Percentiles rank a stretch among this genome's conserved stretches.
Conservation (phyloP, 2,797 vertebrate species). For the Propithecus deckenii region DNA sequence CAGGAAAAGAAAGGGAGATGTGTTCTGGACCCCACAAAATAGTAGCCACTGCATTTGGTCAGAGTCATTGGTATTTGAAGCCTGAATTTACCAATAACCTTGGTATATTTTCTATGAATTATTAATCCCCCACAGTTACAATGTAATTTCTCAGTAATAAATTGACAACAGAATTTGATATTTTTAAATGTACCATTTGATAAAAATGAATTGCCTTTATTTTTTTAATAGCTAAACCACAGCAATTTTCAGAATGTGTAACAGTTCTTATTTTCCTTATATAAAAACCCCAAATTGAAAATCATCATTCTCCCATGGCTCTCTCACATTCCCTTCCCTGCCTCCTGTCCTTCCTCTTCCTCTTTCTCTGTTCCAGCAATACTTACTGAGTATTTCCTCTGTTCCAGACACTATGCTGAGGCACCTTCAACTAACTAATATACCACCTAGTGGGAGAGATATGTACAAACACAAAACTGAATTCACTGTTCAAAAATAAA, state of each 20-base stretch:
- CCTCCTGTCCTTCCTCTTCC: fast-evolving
- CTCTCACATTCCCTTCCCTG: background rate
- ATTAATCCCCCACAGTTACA: background rate
- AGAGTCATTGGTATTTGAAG: background rate
- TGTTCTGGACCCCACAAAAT: background rate
- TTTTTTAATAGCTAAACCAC: background rate
- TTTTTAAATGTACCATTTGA: background rate
- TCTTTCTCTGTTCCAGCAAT: background rate
- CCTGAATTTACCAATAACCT: background rate
- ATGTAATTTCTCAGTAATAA: background rate
- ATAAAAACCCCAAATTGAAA: background rate
- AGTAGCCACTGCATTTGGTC: background rate
- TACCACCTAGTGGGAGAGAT: background rate
- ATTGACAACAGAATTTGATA: background rate
- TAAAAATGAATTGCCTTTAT: background rate
- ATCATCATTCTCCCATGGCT: background rate
- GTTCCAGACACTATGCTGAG: background rate
- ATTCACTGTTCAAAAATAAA: background rate
- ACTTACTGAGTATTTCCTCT: background rate
- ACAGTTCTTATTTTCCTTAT: background rate
- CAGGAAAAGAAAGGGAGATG: background rate
- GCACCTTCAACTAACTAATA: background rate
- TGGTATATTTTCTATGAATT: background rate
- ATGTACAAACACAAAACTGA: background rate
- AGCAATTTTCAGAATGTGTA: background rate